These are phyloP conservation scores for Hydrocynus forskahlii DNA, from an alignment of 2,797 vertebrate species.

Conservation along the genomic window DNA sequence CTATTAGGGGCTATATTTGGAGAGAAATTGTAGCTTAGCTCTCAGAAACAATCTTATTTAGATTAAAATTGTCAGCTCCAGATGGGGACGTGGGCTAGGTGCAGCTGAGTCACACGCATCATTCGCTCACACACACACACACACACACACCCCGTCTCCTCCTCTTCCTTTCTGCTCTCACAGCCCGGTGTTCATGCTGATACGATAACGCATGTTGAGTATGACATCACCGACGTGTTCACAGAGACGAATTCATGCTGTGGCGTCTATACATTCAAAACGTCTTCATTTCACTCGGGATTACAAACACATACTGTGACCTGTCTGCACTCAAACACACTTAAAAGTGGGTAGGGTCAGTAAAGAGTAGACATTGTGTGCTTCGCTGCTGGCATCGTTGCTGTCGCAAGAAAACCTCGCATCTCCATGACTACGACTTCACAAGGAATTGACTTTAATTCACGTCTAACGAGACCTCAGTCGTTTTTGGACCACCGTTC, in stretches of 20 bases:
- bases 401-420: constrained; percentile 1
- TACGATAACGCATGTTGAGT: not conserved
- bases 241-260: constrained; percentile 19
- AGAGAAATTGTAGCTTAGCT: constrained; percentile 64
- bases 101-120: constrained; percentile 57
- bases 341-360: constrained; percentile 57
- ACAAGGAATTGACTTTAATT: not conserved
- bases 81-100: constrained; percentile 62
- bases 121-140: constrained; percentile 25
- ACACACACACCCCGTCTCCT: not conserved
- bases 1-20: constrained; percentile 59
- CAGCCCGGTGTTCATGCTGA: constrained; percentile 13
- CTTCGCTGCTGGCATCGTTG: constrained; percentile 24
- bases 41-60: constrained; percentile 59
- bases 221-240: constrained; percentile 1
- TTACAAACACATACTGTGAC: not conserved
- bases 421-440: not conserved
- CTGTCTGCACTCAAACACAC: constrained; percentile 29
- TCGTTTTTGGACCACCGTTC: too few relatives aligned
- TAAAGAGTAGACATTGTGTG: constrained; percentile 33
- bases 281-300: not conserved
- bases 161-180: not conserved
- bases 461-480: too few relatives aligned
- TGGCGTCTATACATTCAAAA: constrained; percentile 26
- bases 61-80: constrained; percentile 58